Evolutionary conservation across 2,888 invertebrate species (phyloP), one percentile per base, ranked within the genome.

Genomic region (Pheosia gnoma): DNA sequence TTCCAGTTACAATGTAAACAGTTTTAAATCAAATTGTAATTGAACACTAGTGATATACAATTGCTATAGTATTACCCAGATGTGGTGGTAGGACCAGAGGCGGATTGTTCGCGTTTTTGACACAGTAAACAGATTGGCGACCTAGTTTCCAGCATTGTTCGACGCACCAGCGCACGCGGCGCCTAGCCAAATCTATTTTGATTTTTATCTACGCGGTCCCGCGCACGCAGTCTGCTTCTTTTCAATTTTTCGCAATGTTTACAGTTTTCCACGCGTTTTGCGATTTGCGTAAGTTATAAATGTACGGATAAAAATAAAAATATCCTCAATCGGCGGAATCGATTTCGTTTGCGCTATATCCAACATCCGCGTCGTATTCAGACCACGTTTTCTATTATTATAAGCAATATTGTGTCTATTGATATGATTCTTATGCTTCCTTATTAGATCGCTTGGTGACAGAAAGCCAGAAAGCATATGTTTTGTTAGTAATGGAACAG

Each of bases 131-230:
- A 89, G 85, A 85, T 78, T 80, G 85, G 79, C 89, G 92, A 92
- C 92, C 92, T 82, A 92, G 81, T 91, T 92, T 89, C 85, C 85
- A 83, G 87, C 86, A 90, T 91, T 90, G 90, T 89, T 88, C 78
- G 79, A 82, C 82, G 75, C 78, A 78, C 78, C 78, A 75, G 78
- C 81, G 83, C 78, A 77, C 85, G 86, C 82, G 91, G 91, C 90
- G 89, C 86, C 75, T 85, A 85, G 92, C 92, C 92, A 92, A 91
- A 82, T 91, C 92, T 92, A 92, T 92, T 92, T 92, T 80, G 77
- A 88, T 85, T 86, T 90, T 89, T 87, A 90, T 87, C 88, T 90
- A 84, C 87, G 88, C 81, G 86, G 72, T 76, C 77, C 75, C 71
- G 76, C 80, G 77, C 82, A 78, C 85, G 83, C 83, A 77, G 85